These are phyloP conservation scores for Metacarcinus magister DNA, from an alignment of 2,888 invertebrate species.

Conservation along the genomic window DNA sequence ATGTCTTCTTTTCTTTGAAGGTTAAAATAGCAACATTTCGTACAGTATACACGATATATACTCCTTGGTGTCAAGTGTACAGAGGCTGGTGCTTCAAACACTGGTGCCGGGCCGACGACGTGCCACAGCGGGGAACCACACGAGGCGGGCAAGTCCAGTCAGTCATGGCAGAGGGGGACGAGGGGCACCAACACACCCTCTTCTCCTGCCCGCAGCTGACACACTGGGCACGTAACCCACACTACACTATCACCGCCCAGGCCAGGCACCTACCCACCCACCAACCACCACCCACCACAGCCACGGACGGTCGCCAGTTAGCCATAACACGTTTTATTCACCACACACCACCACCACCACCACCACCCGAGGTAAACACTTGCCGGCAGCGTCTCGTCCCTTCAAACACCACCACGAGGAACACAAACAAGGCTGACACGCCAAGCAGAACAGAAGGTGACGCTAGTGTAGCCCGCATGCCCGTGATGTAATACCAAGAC, in stretches of 20 bases:
- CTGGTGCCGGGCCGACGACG: background rate
- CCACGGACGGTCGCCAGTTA: slow-evolving; percentile 41
- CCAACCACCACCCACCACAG: background rate
- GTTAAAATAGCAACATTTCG: background rate
- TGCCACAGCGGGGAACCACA: background rate
- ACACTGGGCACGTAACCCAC: slow-evolving; percentile 45
- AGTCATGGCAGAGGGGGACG: background rate
- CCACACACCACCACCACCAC: background rate
- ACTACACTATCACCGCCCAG: background rate
- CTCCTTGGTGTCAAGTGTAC: too few relatives aligned
- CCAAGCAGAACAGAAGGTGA: background rate
- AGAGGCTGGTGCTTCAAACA: background rate
- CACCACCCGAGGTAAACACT: background rate
- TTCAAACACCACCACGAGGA: background rate
- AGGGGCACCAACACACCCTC: slow-evolving; percentile 35
- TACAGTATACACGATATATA: background rate
- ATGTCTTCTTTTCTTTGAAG: background rate
- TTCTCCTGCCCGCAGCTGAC: background rate
- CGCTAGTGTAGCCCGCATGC: background rate
- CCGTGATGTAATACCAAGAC: slow-evolving; percentile 8
- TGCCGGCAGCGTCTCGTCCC: background rate
- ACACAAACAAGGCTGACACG: background rate
- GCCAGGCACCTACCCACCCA: slow-evolving; percentile 7
- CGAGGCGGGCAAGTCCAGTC: slow-evolving; percentile 8
- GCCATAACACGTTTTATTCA: slow-evolving; percentile 31